Base-by-base conservation (phyloP, 2,797 vertebrate species). In the Myripristis jacobus region DNA sequence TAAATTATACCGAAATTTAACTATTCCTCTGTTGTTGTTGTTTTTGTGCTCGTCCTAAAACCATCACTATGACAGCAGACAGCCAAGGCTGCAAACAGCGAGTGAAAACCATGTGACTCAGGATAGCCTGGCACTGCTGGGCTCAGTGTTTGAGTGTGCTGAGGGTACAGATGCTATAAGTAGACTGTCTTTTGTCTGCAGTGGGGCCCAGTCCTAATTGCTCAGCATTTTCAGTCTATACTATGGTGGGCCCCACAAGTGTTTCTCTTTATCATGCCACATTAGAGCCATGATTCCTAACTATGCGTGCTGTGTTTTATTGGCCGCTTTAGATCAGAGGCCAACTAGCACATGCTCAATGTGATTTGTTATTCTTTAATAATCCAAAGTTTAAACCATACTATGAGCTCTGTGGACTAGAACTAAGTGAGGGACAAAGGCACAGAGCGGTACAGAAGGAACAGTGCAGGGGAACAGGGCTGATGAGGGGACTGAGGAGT, bases 331-430 rank as follows among this genome's bases (percentile, higher is more conserved):
- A 76, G 73, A 82, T 87, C 81, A 69, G 77, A 73, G 68, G 77
- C 64, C 57, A 12, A 29, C 82, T 70, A 71, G 73, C 71, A 65
- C 74, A 83, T 73, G 84, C 57, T 78, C 66, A 1, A 44, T 10
- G 44, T 83, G 69, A 80, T 88, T 86, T 87, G 85, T 86, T 88
- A 79, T 85, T 86, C 78, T 86, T 73, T 75, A 61, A 73, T 86
- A 81, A 76, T 64, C 55, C 64, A 51, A 70, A 69, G 68, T 79
- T 85, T 73, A 79, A 82, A 73, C 64, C 54, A 34, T 53, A 73
- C 84, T 76, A 72, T 61, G 73, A 75, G 74, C 51, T 84, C 75
- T 31, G 58, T 81, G 83, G 70, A 78, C 76, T 19, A 61, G 82
- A 88, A 83, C 78, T 80, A 87, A 89, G 69, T 53, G 36, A 62